Conservation (phyloP, 1,140 invertebrate species). For the Drosophila yakuba region DNA sequence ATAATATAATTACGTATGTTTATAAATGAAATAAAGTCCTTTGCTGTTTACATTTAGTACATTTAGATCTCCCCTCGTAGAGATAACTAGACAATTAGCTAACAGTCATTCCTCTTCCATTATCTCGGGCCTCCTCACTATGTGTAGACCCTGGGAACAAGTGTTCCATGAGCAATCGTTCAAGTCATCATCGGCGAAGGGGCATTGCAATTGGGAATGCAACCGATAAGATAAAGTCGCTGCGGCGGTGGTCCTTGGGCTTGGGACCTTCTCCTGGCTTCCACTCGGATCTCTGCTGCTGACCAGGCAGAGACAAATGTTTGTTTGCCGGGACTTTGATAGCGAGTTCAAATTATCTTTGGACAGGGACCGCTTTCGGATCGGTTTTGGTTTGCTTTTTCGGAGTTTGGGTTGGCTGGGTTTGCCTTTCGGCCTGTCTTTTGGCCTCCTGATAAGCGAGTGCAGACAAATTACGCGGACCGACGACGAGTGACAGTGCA, state of each 20-base stretch:
- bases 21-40: background rate
- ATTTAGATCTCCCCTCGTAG: slow-evolving; percentile 17
- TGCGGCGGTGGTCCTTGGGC: slow-evolving; percentile 55
- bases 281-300: slow-evolving; percentile 8
- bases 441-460: slow-evolving; percentile 43
- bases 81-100: slow-evolving; percentile 59
- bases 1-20: too few relatives aligned
- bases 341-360: slow-evolving; percentile 51
- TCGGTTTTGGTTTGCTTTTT: background rate
- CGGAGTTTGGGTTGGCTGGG: background rate
- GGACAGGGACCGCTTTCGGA: slow-evolving; percentile 6
- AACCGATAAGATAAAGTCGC: slow-evolving; percentile 64
- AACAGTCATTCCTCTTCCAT: slow-evolving; percentile 37
- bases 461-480: slow-evolving; percentile 62
- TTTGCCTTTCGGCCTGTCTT: slow-evolving; percentile 15
- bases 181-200: slow-evolving; percentile 44
- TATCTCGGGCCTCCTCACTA: slow-evolving; percentile 24
- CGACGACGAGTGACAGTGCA: slow-evolving; percentile 41
- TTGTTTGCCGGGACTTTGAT: slow-evolving; percentile 68
- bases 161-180: slow-evolving; percentile 52
- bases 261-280: slow-evolving; percentile 12
- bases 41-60: background rate
- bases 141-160: slow-evolving; percentile 58
- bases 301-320: slow-evolving; percentile 69
- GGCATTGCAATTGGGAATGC: slow-evolving; percentile 29